Percentiles rank a stretch among this genome's conserved stretches.
phyloP scores from a whole-genome alignment of 2,888 invertebrate species.

The Heliconius hortense region DNA sequence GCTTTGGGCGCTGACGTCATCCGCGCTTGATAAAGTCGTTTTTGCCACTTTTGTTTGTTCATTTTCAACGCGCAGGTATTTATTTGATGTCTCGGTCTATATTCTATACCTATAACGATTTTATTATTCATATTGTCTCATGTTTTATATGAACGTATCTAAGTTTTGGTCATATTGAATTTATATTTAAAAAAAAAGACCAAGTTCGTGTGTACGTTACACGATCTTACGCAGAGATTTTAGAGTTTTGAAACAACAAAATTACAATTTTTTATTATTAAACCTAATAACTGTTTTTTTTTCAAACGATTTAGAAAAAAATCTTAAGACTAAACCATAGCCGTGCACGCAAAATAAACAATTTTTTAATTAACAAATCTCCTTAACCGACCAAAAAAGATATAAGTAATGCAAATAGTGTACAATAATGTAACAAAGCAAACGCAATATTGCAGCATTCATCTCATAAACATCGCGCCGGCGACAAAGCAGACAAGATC shows the following conservation, averaged over 20 bases:
- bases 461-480: conserved; percentile 29
- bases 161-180: not conserved
- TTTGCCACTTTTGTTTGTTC: conserved; percentile 46
- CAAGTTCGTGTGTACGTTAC: no score
- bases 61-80: conserved; percentile 44
- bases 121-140: conserved; percentile 23
- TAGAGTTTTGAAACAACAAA: no score
- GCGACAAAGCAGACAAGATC: conserved; percentile 33
- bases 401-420: not conserved
- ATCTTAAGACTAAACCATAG: not conserved
- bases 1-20: conserved; percentile 45
- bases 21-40: conserved; percentile 45
- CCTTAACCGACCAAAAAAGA: not conserved
- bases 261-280: no score
- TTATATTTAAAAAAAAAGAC: no score
- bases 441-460: conserved; percentile 26
- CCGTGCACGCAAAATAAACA: not conserved
- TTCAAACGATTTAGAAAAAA: no score
- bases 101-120: conserved; percentile 24
- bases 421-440: conserved; percentile 11
- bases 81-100: conserved; percentile 32
- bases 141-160: not conserved
- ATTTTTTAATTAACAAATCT: not conserved
- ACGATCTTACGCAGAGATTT: no score
- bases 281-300: no score